Percentiles rank a stretch among this genome's conserved stretches.
phyloP scores from a whole-genome alignment of 2,888 invertebrate genomes.

The Iselma pallidipennis region DNA sequence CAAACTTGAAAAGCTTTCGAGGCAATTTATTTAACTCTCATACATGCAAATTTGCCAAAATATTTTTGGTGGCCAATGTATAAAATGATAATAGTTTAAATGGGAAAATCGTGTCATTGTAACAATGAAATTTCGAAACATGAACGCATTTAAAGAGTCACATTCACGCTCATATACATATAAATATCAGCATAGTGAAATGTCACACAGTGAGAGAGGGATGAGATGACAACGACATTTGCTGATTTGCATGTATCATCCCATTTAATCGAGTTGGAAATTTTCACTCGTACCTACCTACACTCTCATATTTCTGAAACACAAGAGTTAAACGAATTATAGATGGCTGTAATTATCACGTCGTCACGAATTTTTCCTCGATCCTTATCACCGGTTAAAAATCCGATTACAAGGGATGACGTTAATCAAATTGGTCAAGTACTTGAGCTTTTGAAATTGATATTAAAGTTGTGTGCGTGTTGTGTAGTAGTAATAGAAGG shows the following conservation, averaged over 20 bases:
- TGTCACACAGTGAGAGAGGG: not conserved
- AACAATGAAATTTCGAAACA: slow-evolving; percentile 18
- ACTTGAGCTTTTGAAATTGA: slow-evolving; percentile 13
- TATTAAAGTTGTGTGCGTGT: slow-evolving; percentile 16
- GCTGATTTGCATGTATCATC: not conserved
- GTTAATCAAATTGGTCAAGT: not conserved
- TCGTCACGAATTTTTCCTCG: not conserved
- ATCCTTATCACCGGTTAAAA: not conserved
- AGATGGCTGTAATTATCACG: not conserved
- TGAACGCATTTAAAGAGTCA: slow-evolving; percentile 20
- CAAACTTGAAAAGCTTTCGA: slow-evolving; percentile 11
- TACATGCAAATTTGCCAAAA: slow-evolving; percentile 24
- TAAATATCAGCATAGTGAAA: not conserved
- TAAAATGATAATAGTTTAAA: slow-evolving; percentile 22
- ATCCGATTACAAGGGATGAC: slow-evolving; percentile 1
- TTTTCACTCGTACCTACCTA: not conserved
- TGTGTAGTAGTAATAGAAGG: too few species aligned
- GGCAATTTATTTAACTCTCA: slow-evolving; percentile 15
- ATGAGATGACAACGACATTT: not conserved
- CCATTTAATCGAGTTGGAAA: not conserved
- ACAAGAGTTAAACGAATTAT: not conserved
- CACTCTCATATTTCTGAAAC: not conserved
- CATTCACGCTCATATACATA: too few species aligned
- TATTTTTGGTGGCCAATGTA: slow-evolving; percentile 19
- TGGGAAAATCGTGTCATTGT: slow-evolving; percentile 23